Percentiles rank a stretch among this genome's conserved stretches.
Evolutionary conservation across 2,113 vertebrate genomes (phyloP).

Genomic region (Xerus inauris): DNA sequence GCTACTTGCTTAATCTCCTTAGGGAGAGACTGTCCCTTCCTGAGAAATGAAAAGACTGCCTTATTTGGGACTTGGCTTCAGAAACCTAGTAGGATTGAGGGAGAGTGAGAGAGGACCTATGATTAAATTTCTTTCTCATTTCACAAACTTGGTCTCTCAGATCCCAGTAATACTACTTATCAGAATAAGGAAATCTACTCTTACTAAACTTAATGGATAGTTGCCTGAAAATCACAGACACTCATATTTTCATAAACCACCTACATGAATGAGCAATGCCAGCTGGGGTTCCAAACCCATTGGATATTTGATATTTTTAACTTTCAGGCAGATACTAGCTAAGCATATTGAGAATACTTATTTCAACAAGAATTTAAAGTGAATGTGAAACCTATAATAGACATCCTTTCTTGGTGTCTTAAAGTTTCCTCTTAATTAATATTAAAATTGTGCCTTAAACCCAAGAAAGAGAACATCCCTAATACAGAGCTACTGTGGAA

Average conservation of each 20-base stretch:
- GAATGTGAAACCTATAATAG: background rate
- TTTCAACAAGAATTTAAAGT: slow-evolving; percentile 7
- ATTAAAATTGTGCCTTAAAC: background rate
- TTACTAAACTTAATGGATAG: background rate
- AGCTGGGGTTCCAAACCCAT: background rate
- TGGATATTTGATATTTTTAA: background rate
- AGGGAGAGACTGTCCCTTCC: background rate
- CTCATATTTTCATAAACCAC: background rate
- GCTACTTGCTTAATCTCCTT: background rate
- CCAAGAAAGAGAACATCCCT: background rate
- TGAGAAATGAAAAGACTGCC: background rate
- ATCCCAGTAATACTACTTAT: background rate
- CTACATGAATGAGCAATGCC: background rate
- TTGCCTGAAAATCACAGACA: background rate
- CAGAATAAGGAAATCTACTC: background rate
- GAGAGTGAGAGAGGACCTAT: background rate
- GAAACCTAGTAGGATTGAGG: background rate
- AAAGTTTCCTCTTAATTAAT: background rate
- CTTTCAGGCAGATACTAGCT: background rate
- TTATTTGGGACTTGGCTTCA: background rate
- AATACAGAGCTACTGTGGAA: background rate
- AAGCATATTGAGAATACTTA: background rate
- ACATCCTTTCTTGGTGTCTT: background rate
- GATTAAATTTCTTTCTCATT: background rate
- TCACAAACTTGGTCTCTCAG: background rate